Base-by-base conservation (phyloP, 2,888 invertebrate genomes). In the Hyalella azteca region DNA sequence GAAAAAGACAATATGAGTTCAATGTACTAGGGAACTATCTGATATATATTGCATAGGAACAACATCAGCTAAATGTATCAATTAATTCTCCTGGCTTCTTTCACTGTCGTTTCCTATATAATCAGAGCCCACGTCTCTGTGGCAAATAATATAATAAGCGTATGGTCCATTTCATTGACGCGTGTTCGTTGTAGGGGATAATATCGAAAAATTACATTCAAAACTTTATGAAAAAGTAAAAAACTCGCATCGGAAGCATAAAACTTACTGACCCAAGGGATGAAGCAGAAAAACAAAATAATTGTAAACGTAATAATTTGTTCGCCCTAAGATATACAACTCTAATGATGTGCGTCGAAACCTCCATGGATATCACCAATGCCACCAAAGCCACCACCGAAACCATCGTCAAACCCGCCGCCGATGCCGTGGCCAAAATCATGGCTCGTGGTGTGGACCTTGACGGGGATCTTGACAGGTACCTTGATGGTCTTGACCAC, bases 391-490 rank as follows among this genome's bases (percentile, higher is more conserved):
- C 75, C 75, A 22, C 26, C 45, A 7, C 45, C 75, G 75, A 45
- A 45, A n/a, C 73, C 73, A 45, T 11, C 40, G 22, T 19, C 73
- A 45, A 45, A 26, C 3, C 45, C 41, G 0, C 75, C 75, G 1
- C 40, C 41, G 4, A 26, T 15, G 32, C 66, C 66, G 45, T 45
- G 40, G 29, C 40, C 75, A 19, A 29, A 26, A 5, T 75, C 66
- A 45, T 75, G 75, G 29, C n/a, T 29, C 19, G 41, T 26, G 45
- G 40, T 41, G 75, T 13, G 15, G 29, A 75, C 40, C 26, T 75
- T 75, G 75, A 75, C 75, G n/a, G 75, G 75, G 45, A 75, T 26
- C 40, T 75, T 41, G 75, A 75, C 75, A 11, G 75, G 75, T 4
- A 75, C 75, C 45, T 75, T 75, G 45, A 75, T 29, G 75, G 75